Evolutionary conservation across 1,140 invertebrate species (phyloP).

Genomic region (Cyphomyrmex costatus): DNA sequence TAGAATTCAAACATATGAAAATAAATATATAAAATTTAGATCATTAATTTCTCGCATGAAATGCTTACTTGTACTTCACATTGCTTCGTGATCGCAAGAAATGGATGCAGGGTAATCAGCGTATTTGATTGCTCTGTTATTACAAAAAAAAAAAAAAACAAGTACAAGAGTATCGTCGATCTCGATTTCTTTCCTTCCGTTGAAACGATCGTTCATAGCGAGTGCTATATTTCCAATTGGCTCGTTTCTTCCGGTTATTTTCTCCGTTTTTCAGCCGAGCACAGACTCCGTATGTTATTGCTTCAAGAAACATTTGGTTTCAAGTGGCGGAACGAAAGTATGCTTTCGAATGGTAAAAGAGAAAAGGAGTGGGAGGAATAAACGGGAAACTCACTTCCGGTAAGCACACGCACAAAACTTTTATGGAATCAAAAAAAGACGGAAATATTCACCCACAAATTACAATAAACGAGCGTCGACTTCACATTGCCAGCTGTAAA

Average conservation of each 20-base stretch:
- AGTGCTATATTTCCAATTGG: slow-evolving; percentile 33
- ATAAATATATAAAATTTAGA: not conserved
- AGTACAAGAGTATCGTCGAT: slow-evolving; percentile 23
- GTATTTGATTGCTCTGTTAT: slow-evolving; percentile 40
- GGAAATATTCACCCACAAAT: slow-evolving; percentile 15
- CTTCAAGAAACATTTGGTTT: slow-evolving; percentile 58
- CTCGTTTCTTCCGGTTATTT: slow-evolving; percentile 49
- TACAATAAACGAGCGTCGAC: slow-evolving; percentile 22
- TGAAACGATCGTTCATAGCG: slow-evolving; percentile 28
- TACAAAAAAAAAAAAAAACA: slow-evolving; percentile 22
- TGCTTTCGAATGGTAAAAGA: not conserved
- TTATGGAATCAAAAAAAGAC: not conserved
- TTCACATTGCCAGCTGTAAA: slow-evolving; percentile 24
- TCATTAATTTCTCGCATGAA: not conserved
- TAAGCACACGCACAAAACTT: not conserved
- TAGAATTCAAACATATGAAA: not conserved
- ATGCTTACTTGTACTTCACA: not conserved
- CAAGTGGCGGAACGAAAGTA: slow-evolving; percentile 21
- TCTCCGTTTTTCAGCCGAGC: slow-evolving; percentile 39
- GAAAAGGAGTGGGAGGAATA: slow-evolving; percentile 8
- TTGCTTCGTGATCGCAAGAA: not conserved
- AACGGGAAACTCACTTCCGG: not conserved
- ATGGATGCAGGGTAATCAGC: slow-evolving; percentile 27
- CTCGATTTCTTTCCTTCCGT: slow-evolving; percentile 22
- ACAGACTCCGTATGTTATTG: slow-evolving; percentile 48